phyloP scores from a whole-genome alignment of 2,888 invertebrate species.

The Tipula helvola region DNA sequence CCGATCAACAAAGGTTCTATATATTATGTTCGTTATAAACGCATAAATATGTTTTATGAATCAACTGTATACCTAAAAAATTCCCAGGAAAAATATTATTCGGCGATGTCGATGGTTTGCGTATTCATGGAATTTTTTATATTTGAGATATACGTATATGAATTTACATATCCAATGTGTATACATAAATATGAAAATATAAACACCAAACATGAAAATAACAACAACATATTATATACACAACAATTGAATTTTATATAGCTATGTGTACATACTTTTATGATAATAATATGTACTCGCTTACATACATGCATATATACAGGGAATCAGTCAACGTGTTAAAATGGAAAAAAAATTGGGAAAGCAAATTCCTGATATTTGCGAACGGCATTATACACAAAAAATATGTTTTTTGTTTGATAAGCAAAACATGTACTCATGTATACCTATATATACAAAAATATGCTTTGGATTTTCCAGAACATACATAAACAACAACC shows the following conservation, averaged over 20 bases:
- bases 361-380: neutral
- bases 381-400: neutral
- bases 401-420: neutral
- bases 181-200: neutral
- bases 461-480: neutral
- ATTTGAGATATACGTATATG: neutral
- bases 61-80: neutral
- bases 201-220: neutral
- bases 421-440: neutral
- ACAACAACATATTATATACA: neutral
- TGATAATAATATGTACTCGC: neutral
- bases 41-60: neutral
- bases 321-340: neutral
- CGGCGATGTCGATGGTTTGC: neutral
- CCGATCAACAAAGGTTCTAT: neutral
- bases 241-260: neutral
- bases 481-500: neutral
- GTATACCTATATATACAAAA: neutral
- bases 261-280: neutral
- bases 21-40: neutral
- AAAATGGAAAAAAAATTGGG: neutral
- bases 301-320: neutral
- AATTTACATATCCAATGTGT: neutral
- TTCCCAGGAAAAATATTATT: neutral
- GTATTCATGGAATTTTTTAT: neutral